These are phyloP conservation scores for Luscinia megarhynchos DNA, from an alignment of 2,797 vertebrate species.

Conservation along the genomic window DNA sequence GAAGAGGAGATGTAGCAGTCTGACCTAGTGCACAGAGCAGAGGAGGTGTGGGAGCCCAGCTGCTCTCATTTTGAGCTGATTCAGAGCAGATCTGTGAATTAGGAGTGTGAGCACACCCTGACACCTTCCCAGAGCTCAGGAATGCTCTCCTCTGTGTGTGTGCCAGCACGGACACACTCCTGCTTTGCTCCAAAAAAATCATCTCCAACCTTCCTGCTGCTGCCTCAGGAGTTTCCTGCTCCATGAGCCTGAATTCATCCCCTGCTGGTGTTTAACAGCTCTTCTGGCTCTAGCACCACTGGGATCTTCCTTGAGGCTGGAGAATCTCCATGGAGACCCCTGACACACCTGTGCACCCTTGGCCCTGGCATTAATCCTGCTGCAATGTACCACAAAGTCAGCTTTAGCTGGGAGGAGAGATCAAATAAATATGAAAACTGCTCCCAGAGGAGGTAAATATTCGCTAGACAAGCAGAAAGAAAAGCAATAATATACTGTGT, in stretches of 20 bases:
- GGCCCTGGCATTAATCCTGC: neutral
- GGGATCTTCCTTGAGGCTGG: neutral
- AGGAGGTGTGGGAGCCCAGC: neutral
- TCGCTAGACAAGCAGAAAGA: conserved; percentile 57
- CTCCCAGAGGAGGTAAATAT: conserved; percentile 56
- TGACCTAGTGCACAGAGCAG: neutral
- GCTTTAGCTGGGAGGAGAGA: conserved; percentile 33
- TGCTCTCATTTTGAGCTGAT: neutral
- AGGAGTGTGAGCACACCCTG: neutral
- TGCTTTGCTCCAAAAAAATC: neutral
- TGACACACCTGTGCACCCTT: neutral
- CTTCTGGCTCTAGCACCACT: neutral
- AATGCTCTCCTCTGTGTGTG: neutral
- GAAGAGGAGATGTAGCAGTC: neutral
- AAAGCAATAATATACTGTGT: conserved; percentile 63
- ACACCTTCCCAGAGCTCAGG: neutral
- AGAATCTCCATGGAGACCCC: conserved; percentile 9
- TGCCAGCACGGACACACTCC: neutral
- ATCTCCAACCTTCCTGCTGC: neutral
- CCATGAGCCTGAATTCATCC: neutral
- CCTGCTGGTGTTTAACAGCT: neutral
- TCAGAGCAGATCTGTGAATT: neutral
- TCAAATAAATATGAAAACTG: conserved; percentile 56
- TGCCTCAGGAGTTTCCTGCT: neutral
- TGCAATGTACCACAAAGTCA: conserved; percentile 14